Evolutionary conservation across 2,113 vertebrate species (phyloP).

Genomic region (Calyptommatus sinebrachiatus): DNA sequence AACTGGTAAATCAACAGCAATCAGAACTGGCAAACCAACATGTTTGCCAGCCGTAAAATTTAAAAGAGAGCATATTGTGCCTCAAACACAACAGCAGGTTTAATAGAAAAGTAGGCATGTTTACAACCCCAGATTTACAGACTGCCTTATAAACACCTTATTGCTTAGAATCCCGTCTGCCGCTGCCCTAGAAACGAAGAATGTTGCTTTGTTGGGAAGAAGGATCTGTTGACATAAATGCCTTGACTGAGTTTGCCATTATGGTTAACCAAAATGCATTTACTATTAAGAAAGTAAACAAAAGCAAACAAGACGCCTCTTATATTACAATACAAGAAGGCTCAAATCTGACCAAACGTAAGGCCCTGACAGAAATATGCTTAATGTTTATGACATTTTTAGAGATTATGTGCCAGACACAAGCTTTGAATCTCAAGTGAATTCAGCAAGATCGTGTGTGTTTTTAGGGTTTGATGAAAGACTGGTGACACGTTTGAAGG

Average conservation of each 20-base stretch:
- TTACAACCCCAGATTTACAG: slow-evolving; percentile 81
- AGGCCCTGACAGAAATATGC: slow-evolving; percentile 73
- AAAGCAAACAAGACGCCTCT: slow-evolving; percentile 77
- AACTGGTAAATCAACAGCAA: slow-evolving; percentile 73
- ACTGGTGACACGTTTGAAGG: not conserved
- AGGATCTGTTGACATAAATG: slow-evolving; percentile 76
- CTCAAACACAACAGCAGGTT: slow-evolving; percentile 70
- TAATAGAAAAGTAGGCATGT: slow-evolving; percentile 78
- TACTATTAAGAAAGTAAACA: slow-evolving; percentile 77
- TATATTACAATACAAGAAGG: slow-evolving; percentile 73
- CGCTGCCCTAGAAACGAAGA: slow-evolving; percentile 80
- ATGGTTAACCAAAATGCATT: slow-evolving; percentile 80
- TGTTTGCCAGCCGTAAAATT: slow-evolving; percentile 63
- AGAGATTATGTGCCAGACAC: slow-evolving; percentile 58
- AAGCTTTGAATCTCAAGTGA: slow-evolving; percentile 47
- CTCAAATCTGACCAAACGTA: slow-evolving; percentile 68
- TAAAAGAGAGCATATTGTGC: slow-evolving; percentile 76
- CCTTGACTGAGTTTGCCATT: slow-evolving; percentile 75
- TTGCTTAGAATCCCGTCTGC: slow-evolving; percentile 80
- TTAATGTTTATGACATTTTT: slow-evolving; percentile 74
- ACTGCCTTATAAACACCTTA: slow-evolving; percentile 79
- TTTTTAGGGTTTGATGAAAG: slow-evolving; percentile 60
- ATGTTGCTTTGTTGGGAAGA: slow-evolving; percentile 76
- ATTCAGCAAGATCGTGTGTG: slow-evolving; percentile 70
- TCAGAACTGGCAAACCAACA: slow-evolving; percentile 70